phyloP scores from a whole-genome alignment of 2,888 invertebrate genomes.

The Drosophila flavopinicola region DNA sequence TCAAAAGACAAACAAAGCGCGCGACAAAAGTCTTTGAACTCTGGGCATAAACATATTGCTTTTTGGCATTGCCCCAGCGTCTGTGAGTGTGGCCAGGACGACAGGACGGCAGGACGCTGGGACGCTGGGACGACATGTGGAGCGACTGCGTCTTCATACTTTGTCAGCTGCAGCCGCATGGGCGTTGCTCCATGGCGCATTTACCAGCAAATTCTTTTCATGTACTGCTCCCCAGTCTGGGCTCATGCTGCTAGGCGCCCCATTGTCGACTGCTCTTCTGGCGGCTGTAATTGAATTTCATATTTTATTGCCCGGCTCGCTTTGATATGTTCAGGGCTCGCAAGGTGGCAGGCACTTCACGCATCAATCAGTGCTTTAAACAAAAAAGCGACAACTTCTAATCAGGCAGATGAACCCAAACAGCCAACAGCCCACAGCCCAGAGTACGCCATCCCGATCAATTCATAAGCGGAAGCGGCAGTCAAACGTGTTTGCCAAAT shows the following conservation, averaged over 20 bases:
- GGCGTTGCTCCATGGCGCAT: slow-evolving; percentile 40
- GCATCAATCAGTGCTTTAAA: slow-evolving; percentile 24
- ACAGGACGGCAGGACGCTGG: no score
- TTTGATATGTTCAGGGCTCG: slow-evolving; percentile 18
- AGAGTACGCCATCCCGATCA: slow-evolving; percentile 21
- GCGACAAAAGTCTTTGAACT: slow-evolving; percentile 74
- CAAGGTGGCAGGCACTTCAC: slow-evolving; percentile 16
- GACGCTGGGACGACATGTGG: slow-evolving; percentile 66
- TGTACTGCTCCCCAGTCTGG: slow-evolving; percentile 16
- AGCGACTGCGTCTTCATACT: slow-evolving; percentile 38
- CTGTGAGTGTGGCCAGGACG: slow-evolving; percentile 47
- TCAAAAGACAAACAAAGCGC: slow-evolving; percentile 72
- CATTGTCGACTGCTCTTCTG: slow-evolving; percentile 46
- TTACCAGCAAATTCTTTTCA: slow-evolving; percentile 16
- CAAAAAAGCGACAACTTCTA: slow-evolving; percentile 15
- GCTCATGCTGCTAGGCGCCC: slow-evolving; percentile 61
- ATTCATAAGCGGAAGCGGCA: slow-evolving; percentile 72
- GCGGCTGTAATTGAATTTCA: slow-evolving; percentile 71
- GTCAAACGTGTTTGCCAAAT: slow-evolving; percentile 68
- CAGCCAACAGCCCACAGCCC: not conserved
- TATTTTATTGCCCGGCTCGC: slow-evolving; percentile 31
- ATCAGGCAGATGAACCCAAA: slow-evolving; percentile 21
- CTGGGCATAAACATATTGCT: slow-evolving; percentile 71
- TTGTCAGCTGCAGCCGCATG: slow-evolving; percentile 58
- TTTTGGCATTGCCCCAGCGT: slow-evolving; percentile 64